Conservation (phyloP, 53 echinoderm and acorn worm species). For the Crossaster papposus region DNA sequence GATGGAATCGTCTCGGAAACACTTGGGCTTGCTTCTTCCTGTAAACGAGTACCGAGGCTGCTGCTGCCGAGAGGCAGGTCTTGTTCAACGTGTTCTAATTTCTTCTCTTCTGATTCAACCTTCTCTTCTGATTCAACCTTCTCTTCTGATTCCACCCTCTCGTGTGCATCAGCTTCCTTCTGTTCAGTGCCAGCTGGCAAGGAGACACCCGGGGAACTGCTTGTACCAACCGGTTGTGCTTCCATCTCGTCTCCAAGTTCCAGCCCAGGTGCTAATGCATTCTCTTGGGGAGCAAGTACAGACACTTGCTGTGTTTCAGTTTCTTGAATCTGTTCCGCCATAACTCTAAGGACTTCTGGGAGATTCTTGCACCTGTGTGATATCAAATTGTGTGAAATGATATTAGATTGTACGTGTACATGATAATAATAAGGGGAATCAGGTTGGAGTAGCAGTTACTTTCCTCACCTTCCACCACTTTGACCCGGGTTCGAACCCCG, state of each 20-base stretch:
- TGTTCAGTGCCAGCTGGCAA: not conserved
- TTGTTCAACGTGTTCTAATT: not conserved
- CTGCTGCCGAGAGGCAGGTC: too few species aligned
- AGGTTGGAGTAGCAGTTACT: too few species aligned
- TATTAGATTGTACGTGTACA: too few species aligned
- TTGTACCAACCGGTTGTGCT: not conserved
- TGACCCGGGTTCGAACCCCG: too few species aligned
- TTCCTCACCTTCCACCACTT: too few species aligned
- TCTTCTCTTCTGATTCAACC: not conserved
- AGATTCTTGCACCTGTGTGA: not conserved
- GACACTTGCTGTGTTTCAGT: slow-evolving; percentile 7
- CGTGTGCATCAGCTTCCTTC: slow-evolving; percentile 15
- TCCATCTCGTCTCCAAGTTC: slow-evolving; percentile 2
- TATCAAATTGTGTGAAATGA: too few species aligned
- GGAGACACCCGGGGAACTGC: not conserved
- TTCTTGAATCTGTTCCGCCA: not conserved
- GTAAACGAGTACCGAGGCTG: not conserved
- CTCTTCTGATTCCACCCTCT: not conserved
- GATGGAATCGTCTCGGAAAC: not conserved
- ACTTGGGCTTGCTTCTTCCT: not conserved
- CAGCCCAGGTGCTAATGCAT: not conserved
- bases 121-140: not conserved
- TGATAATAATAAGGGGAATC: too few species aligned
- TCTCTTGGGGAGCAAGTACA: not conserved
- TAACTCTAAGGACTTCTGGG: not conserved